These are phyloP conservation scores for Coregonus ussuriensis DNA, from an alignment of 2,797 vertebrate species.

Conservation along the genomic window DNA sequence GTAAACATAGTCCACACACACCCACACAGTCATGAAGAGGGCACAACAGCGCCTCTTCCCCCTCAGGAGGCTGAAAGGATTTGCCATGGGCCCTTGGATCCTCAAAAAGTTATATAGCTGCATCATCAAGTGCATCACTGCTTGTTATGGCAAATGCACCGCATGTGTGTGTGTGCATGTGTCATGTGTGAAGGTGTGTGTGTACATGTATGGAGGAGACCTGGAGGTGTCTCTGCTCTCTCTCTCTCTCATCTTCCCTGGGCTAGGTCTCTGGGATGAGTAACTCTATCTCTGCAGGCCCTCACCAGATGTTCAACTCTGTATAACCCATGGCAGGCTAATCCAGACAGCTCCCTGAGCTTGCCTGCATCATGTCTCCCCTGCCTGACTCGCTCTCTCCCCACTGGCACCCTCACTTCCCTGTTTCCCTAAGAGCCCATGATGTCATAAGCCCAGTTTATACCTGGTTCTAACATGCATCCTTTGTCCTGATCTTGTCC, in stretches of 20 bases:
- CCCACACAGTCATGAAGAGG: too few species aligned
- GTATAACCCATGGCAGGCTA: constrained; percentile 47
- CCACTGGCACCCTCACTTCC: neutral
- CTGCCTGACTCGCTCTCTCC: neutral
- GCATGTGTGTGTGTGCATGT: neutral
- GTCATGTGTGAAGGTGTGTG: constrained; percentile 22
- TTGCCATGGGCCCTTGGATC: too few species aligned
- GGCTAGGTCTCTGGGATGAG: constrained; percentile 38
- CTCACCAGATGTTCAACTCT: constrained; percentile 69
- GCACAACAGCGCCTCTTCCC: too few species aligned
- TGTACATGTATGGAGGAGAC: neutral
- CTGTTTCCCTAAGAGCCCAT: neutral
- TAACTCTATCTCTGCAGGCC: constrained; percentile 53
- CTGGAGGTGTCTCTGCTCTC: constrained; percentile 10
- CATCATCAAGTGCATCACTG: too few species aligned
- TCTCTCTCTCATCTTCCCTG: constrained; percentile 24
- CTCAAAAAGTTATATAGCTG: too few species aligned
- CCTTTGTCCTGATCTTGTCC: too few species aligned
- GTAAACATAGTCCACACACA: too few species aligned
- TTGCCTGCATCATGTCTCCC: constrained; percentile 13
- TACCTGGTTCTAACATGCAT: too few species aligned
- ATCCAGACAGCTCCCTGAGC: constrained; percentile 30
- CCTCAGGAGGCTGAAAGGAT: too few species aligned
- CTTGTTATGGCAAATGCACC: too few species aligned
- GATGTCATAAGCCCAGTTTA: too few species aligned